A percentile compares a stretch with the other conserved stretches of the same genome.
Evolutionary conservation across 1,140 invertebrate species (phyloP).

Genomic region (Venturia canescens): DNA sequence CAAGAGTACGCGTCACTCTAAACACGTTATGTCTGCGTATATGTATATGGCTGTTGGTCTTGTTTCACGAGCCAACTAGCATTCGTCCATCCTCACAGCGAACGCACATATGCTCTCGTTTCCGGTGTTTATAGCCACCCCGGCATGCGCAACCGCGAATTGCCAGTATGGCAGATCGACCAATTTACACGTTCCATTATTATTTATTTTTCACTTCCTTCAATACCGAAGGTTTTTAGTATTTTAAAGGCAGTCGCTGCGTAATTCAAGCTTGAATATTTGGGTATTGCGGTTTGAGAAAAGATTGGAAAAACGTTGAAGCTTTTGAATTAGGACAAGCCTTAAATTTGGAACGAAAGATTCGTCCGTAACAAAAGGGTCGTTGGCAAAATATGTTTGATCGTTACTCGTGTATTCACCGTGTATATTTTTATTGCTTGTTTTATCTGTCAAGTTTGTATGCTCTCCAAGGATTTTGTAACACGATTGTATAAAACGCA

Average conservation of each 20-base stretch:
- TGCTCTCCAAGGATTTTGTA: neutral
- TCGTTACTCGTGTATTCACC: neutral
- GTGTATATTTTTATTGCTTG: conserved; percentile 5
- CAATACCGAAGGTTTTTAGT: neutral
- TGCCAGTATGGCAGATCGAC: neutral
- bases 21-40: neutral
- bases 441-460: neutral
- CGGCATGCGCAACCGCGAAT: conserved; percentile 3
- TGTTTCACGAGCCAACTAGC: conserved; percentile 28
- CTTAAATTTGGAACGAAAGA: neutral
- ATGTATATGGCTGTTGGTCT: conserved; percentile 5
- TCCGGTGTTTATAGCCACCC: neutral
- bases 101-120: neutral
- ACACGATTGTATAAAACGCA: neutral
- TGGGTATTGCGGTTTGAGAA: neutral
- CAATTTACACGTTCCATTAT: neutral
- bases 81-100: neutral
- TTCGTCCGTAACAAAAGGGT: neutral
- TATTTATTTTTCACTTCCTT: neutral
- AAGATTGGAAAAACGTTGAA: neutral
- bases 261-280: neutral
- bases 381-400: neutral
- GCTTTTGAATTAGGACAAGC: neutral
- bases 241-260: neutral
- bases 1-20: conserved; percentile 3